phyloP scores from a whole-genome alignment of 2,888 invertebrate genomes.

The Plemyria rubiginata region DNA sequence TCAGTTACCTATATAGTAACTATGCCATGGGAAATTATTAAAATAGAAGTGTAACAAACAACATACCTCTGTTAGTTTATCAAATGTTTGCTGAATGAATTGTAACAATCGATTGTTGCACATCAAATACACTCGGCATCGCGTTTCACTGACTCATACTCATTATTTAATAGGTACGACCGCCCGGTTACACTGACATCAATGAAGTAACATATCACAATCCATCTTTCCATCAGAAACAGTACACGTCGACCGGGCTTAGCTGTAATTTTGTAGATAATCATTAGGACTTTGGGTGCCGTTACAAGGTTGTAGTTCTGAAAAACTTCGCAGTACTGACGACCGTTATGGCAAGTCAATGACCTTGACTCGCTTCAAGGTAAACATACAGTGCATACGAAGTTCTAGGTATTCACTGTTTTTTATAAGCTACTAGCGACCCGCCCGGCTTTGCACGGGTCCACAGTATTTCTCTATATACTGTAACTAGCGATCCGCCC shows the following conservation, averaged over 20 bases:
- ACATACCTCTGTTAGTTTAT: constrained; percentile 26
- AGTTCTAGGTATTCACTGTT: too few relatives aligned
- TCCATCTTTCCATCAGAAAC: constrained; percentile 39
- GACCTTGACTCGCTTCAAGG: constrained; percentile 17
- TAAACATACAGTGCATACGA: neutral
- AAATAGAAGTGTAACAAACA: neutral
- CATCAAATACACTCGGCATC: constrained; percentile 36
- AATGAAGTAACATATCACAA: constrained; percentile 63
- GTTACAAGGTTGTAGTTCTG: constrained; percentile 3
- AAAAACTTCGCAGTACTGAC: neutral
- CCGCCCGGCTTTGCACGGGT: too few relatives aligned
- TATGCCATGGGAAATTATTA: neutral
- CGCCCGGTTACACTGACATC: constrained; percentile 63
- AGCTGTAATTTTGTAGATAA: constrained; percentile 47
- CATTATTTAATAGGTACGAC: constrained; percentile 46
- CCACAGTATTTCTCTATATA: too few relatives aligned
- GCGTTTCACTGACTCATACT: constrained; percentile 50
- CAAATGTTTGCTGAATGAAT: constrained; percentile 30
- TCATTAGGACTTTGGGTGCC: constrained; percentile 10
- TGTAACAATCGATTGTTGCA: constrained; percentile 33
- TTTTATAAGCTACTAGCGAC: too few relatives aligned
- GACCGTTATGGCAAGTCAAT: constrained; percentile 8
- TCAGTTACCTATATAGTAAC: neutral
- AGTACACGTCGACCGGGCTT: constrained; percentile 21
- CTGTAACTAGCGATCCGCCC: too few relatives aligned